These are phyloP conservation scores for Leucoma salicis DNA, from an alignment of 2,888 invertebrate species.

Conservation along the genomic window DNA sequence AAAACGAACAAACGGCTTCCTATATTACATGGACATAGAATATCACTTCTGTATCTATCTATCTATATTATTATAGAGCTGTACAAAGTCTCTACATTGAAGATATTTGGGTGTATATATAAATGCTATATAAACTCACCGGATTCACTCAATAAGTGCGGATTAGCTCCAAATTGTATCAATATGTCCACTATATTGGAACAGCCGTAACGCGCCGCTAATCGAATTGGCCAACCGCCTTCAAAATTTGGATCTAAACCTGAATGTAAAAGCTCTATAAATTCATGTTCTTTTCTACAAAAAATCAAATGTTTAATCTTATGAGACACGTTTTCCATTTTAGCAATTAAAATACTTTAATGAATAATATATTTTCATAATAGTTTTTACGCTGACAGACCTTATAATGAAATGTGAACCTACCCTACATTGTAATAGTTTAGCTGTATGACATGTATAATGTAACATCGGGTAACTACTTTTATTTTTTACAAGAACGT, in stretches of 20 bases:
- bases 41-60: too few relatives aligned
- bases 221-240: constrained; percentile 70
- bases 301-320: constrained; percentile 52
- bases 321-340: constrained; percentile 46
- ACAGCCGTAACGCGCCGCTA: constrained; percentile 66
- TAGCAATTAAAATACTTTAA: background rate
- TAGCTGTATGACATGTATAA: background rate
- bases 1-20: background rate
- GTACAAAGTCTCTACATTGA: too few relatives aligned
- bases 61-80: too few relatives aligned
- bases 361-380: background rate
- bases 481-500: background rate
- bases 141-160: constrained; percentile 64
- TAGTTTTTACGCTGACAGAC: too few relatives aligned
- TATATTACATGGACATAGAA: too few relatives aligned
- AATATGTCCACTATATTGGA: constrained; percentile 55
- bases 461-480: background rate
- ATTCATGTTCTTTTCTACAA: constrained; percentile 49
- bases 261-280: constrained; percentile 48
- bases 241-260: constrained; percentile 68
- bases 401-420: background rate
- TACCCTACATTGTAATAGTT: background rate
- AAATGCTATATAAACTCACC: too few relatives aligned
- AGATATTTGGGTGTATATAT: too few relatives aligned
- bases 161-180: constrained; percentile 66